phyloP scores from a whole-genome alignment of 2,113 vertebrate genomes.

The Geococcyx californianus region DNA sequence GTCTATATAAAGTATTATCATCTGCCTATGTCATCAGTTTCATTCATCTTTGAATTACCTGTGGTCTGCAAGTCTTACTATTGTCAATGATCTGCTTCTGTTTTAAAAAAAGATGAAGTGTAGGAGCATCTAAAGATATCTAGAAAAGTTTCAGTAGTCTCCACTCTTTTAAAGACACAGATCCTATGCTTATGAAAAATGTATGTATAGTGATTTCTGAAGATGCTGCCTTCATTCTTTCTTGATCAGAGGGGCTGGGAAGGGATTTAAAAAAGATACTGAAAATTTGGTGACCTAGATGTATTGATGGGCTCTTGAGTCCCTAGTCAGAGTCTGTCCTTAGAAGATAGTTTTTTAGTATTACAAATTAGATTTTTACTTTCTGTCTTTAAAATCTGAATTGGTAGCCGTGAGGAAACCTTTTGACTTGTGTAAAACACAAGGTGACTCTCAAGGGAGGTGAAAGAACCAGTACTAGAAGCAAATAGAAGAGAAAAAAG shows the following conservation, averaged over 20 bases:
- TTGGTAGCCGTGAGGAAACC: background rate
- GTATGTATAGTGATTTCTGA: accelerated
- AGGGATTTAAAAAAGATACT: background rate
- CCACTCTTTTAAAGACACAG: background rate
- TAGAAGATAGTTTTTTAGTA: background rate
- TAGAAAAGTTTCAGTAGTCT: background rate
- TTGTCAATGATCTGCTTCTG: background rate
- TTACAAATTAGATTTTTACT: background rate
- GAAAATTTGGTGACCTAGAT: background rate
- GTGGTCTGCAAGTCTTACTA: background rate
- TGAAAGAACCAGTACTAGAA: background rate
- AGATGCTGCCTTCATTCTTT: background rate
- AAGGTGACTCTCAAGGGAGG: background rate
- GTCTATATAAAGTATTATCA: too few species aligned
- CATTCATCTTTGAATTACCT: background rate
- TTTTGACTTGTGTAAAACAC: background rate
- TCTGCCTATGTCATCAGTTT: background rate
- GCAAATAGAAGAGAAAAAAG: background rate
- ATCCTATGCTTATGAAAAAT: background rate
- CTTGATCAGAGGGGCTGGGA: background rate
- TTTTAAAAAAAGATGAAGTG: background rate
- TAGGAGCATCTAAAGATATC: background rate
- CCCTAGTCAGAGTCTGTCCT: background rate
- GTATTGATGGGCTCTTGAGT: background rate
- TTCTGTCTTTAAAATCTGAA: background rate